Conservation (phyloP, 1,140 invertebrate species). For the Hylyphantes graminicola region DNA sequence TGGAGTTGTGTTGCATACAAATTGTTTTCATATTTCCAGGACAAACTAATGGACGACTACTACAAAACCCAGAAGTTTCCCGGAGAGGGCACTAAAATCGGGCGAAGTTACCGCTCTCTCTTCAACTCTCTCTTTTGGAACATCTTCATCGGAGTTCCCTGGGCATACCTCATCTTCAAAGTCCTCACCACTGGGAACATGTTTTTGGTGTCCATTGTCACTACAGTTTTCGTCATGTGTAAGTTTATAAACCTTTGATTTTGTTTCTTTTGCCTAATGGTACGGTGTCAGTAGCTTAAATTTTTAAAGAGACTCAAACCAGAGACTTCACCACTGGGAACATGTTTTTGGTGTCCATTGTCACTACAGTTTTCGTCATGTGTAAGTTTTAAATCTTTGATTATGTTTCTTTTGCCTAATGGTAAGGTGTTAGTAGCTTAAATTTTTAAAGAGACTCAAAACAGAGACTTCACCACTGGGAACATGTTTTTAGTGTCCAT, state of each 20-base stretch:
- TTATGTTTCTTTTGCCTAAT: constrained; percentile 55
- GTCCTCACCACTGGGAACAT: background rate
- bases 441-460: too few relatives aligned
- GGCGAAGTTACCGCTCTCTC: constrained; percentile 73
- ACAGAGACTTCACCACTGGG: too few relatives aligned
- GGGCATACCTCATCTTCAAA: background rate
- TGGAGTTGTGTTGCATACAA: background rate
- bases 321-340: too few relatives aligned
- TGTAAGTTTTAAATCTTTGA: too few relatives aligned
- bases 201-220: background rate
- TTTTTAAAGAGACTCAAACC: too few relatives aligned
- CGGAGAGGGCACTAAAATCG: constrained; percentile 76
- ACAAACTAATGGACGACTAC: constrained; percentile 84
- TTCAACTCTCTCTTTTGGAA: constrained; percentile 80
- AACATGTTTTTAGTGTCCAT: background rate
- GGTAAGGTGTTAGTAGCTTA: constrained; percentile 27
- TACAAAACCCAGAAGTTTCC: constrained; percentile 85
- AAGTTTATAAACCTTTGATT: too few relatives aligned
- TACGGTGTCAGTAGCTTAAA: constrained; percentile 28
- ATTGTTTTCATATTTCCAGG: constrained; percentile 69
- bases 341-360: too few relatives aligned
- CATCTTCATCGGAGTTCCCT: background rate
- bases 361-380: too few relatives aligned
- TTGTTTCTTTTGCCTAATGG: constrained; percentile 57
- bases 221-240: background rate